These are phyloP conservation scores for Odontomyia ornata DNA, from an alignment of 2,888 invertebrate species.

Conservation along the genomic window DNA sequence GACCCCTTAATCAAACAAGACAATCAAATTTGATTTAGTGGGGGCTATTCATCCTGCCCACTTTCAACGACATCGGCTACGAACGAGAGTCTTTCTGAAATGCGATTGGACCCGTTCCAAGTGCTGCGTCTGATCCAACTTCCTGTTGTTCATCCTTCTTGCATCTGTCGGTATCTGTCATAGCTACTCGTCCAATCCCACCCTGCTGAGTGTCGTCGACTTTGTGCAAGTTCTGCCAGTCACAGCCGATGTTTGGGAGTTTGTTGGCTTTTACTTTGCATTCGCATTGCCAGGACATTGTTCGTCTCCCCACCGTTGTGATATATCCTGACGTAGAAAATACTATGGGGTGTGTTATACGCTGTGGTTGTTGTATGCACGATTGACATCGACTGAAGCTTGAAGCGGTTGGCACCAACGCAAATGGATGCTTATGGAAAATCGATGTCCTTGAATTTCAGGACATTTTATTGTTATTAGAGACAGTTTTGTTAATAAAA, in stretches of 20 bases:
- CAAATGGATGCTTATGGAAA: slow-evolving; percentile 46
- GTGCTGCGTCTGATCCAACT: background rate
- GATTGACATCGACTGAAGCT: slow-evolving; percentile 16
- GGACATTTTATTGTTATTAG: slow-evolving; percentile 56
- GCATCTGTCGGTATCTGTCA: background rate
- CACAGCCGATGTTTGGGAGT: background rate
- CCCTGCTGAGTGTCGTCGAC: background rate
- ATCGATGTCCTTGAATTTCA: slow-evolving; percentile 55
- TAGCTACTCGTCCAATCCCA: background rate
- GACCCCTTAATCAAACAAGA: slow-evolving; percentile 21
- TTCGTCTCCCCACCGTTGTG: background rate
- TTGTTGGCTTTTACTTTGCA: slow-evolving; percentile 28
- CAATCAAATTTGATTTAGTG: slow-evolving; percentile 46
- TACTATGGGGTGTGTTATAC: background rate
- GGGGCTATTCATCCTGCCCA: slow-evolving; percentile 51
- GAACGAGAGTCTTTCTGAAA: slow-evolving; percentile 28
- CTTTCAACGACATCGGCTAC: slow-evolving; percentile 17
- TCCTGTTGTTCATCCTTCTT: slow-evolving; percentile 29
- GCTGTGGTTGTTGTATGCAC: slow-evolving; percentile 10
- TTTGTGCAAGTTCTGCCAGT: slow-evolving; percentile 23
- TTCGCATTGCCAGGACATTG: background rate
- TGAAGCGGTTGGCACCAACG: background rate
- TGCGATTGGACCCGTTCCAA: slow-evolving; percentile 41
- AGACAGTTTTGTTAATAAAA: slow-evolving; percentile 56
- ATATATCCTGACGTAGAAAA: background rate